These are phyloP conservation scores for Aspidiotus destructor DNA, from an alignment of 2,888 invertebrate genomes.

Conservation along the genomic window DNA sequence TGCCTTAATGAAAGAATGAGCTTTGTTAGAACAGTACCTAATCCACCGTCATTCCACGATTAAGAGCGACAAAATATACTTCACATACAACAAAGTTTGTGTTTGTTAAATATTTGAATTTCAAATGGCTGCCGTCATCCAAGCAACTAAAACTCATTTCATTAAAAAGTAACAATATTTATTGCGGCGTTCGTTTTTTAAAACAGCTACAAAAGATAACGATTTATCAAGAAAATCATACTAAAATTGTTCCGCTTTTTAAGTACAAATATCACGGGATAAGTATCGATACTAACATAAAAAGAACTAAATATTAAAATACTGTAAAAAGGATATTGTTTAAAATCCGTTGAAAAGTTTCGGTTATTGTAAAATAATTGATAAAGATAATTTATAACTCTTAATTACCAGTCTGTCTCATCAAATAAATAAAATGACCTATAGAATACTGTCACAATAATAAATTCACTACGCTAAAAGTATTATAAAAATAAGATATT, in stretches of 20 bases:
- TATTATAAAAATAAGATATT: not conserved
- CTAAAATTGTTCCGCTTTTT: slow-evolving; percentile 5
- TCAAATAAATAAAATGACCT: not conserved
- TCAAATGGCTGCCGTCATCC: not conserved
- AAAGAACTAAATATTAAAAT: no score
- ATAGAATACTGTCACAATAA: not conserved
- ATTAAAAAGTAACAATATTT: slow-evolving; percentile 5
- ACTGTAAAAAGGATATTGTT: no score
- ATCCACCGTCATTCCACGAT: no score
- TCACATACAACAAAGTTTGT: no score
- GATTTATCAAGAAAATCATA: slow-evolving; percentile 12
- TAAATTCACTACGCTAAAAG: not conserved
- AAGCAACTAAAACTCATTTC: not conserved
- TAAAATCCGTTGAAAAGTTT: no score
- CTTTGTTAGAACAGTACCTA: no score
- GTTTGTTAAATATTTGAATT: no score
- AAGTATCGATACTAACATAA: not conserved
- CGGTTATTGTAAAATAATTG: no score
- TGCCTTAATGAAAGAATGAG: no score
- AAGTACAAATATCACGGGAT: slow-evolving; percentile 24
- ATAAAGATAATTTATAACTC: no score
- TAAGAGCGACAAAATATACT: no score
- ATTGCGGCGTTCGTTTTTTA: slow-evolving; percentile 17
- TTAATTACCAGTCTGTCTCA: not conserved
- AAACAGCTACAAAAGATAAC: slow-evolving; percentile 25